Base-by-base conservation (phyloP, 2,888 invertebrate species). In the Caradrina kadenii region DNA sequence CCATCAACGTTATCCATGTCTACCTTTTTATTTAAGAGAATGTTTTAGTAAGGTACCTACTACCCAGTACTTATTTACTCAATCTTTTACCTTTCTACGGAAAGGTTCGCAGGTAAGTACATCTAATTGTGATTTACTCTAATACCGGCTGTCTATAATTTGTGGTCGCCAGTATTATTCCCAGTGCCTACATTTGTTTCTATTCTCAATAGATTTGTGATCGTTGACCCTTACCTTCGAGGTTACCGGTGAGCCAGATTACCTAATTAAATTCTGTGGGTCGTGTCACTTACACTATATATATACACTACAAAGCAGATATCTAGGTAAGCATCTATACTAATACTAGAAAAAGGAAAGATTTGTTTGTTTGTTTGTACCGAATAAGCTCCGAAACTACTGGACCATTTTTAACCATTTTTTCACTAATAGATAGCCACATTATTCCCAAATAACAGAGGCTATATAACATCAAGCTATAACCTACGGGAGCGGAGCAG, bases 181-280 rank as follows among this genome's bases (percentile, higher is more conserved):
- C 69, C 54, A 45, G 62, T n/a, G 58, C 71, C 62, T 52, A 62
- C 60, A 68, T 83, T 74, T 69, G 48, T 50, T 73, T 67, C 50
- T 58, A 74, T 73, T 71, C 56, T 55, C 53, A 22, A 81, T 66
- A 66, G 61, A 78, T 79, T 77, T 81, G 79, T 76, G 73, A 68
- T 72, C 75, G 35, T 70, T 77, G 64, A 70, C 58, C 72, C 69
- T 59, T 22, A 65, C 63, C 53, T 75, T 26, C 21, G 63, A 64
- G 67, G 63, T 59, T 45, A 52, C 52, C 54, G 21, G 59, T 68
- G 60, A 82, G 79, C 74, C 73, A 76, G 69, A 79, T 78, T 84
- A n/a, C n/a, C n/a, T n/a, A 86, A 86, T 85, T 73, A 83, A 84
- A 82, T 78, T 74, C 68, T 77, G 73, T 80, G 75, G 71, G 73